These are phyloP conservation scores for Lordiphosa andalusiaca DNA, from an alignment of 2,888 invertebrate species.

Conservation along the genomic window DNA sequence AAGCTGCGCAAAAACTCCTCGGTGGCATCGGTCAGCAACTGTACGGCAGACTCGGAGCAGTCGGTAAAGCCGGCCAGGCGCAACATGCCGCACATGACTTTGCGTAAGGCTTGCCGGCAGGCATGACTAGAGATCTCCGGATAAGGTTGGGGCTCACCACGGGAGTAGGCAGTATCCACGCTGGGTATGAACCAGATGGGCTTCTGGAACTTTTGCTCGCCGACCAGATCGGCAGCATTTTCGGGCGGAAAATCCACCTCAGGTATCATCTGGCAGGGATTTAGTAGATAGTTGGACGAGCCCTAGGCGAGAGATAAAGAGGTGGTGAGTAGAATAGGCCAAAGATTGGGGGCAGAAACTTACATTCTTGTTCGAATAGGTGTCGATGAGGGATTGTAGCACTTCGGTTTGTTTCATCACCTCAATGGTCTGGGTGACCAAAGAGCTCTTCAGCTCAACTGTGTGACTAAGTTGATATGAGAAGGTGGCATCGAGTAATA, in stretches of 20 bases:
- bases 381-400: conserved; percentile 78
- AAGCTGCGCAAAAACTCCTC: conserved; percentile 77
- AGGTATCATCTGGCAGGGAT: conserved; percentile 80
- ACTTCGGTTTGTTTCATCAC: conserved; percentile 80
- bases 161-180: conserved; percentile 73
- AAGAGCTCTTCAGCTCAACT: conserved; percentile 75
- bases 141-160: conserved; percentile 67
- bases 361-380: conserved; percentile 79
- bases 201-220: conserved; percentile 76
- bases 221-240: conserved; percentile 76
- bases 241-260: conserved; percentile 79
- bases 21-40: conserved; percentile 76
- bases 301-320: conserved; percentile 48
- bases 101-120: conserved; percentile 72
- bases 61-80: conserved; percentile 79
- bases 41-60: conserved; percentile 74
- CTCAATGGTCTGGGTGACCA: conserved; percentile 80
- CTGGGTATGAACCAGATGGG: conserved; percentile 79
- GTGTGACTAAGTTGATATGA: conserved; percentile 43
- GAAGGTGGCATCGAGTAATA: not conserved
- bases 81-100: conserved; percentile 77
- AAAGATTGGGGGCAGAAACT: conserved; percentile 9
- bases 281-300: conserved; percentile 76
- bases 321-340: too few relatives aligned
- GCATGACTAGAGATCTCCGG: conserved; percentile 66